Evolutionary conservation across 2,797 vertebrate genomes (phyloP).

Genomic region (Vultur gryphus): DNA sequence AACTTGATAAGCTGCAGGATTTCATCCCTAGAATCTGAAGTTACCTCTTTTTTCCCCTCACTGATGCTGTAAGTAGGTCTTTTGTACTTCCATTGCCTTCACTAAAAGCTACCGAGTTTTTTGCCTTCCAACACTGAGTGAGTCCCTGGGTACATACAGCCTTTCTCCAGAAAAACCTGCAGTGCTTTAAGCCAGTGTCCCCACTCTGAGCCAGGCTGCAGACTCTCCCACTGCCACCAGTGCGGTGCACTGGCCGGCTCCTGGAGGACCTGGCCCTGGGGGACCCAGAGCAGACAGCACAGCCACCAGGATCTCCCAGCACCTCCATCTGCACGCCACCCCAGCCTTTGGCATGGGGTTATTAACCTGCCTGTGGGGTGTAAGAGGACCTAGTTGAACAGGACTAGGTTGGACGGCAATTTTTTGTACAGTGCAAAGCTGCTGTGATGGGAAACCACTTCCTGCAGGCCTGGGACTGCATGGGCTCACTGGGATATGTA

Average conservation of each 20-base stretch:
- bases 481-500: neutral
- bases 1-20: neutral
- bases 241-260: rapidly evolving
- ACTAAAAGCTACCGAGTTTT: neutral
- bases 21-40: neutral
- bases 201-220: neutral
- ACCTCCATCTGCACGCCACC: neutral
- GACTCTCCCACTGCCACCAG: neutral
- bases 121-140: neutral
- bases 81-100: neutral
- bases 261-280: neutral
- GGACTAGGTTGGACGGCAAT: neutral
- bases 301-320: neutral
- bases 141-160: neutral
- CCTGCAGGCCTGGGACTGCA: neutral
- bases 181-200: neutral
- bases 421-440: neutral
- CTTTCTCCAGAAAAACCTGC: neutral
- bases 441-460: neutral
- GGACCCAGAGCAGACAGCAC: neutral
- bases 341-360: neutral
- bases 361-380: neutral
- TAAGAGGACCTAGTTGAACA: neutral
- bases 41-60: neutral
- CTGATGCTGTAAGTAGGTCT: neutral